phyloP scores from a whole-genome alignment of 2,797 vertebrate species.

The Mionectes olivaceus region DNA sequence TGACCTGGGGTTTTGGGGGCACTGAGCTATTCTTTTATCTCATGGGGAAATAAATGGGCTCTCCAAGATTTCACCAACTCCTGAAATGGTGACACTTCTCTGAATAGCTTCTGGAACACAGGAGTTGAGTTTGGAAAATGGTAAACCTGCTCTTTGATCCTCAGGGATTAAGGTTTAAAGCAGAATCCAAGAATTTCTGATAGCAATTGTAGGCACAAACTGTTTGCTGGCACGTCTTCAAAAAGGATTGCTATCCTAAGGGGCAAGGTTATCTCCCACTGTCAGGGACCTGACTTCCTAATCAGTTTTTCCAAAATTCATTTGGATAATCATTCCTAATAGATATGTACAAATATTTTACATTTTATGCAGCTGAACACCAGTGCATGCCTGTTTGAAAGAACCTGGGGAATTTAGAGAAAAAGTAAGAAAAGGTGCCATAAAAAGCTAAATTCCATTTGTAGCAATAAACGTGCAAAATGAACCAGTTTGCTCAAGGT shows the following conservation, averaged over 20 bases:
- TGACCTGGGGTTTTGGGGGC: rapidly evolving
- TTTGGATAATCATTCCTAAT: constrained; percentile 9
- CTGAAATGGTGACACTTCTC: not conserved
- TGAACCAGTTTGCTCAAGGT: not conserved
- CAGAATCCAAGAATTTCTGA: constrained; percentile 5
- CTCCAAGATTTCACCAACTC: not conserved
- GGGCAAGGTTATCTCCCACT: constrained; percentile 8
- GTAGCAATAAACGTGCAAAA: not conserved
- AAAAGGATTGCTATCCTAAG: constrained; percentile 6
- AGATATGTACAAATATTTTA: not conserved
- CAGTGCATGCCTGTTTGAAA: not conserved
- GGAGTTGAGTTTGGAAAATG: not conserved
- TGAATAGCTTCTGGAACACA: not conserved
- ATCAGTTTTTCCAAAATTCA: not conserved
- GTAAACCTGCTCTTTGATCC: not conserved
- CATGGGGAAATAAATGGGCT: not conserved
- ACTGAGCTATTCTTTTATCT: not conserved
- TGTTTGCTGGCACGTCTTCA: not conserved
- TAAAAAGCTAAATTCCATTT: not conserved
- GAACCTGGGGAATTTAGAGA: not conserved
- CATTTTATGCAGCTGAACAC: not conserved
- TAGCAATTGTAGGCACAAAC: not conserved
- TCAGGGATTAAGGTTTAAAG: not conserved
- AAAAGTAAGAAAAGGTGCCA: not conserved
- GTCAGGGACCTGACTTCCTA: not conserved